These are phyloP conservation scores for Gallinago solitaria DNA, from an alignment of 2,797 vertebrate genomes.

Conservation along the genomic window DNA sequence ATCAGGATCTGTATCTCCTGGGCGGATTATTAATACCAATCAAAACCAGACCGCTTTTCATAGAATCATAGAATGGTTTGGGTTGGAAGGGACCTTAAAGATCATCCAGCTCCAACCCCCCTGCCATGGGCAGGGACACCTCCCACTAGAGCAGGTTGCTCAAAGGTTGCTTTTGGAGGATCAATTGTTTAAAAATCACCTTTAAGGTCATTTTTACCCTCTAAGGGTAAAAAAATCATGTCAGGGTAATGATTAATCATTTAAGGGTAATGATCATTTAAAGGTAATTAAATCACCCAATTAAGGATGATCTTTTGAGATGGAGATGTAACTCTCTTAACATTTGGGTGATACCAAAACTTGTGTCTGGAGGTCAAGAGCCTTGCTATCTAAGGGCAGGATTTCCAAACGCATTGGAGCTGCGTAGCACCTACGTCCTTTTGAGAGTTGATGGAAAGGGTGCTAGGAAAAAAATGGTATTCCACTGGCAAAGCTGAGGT, in stretches of 20 bases:
- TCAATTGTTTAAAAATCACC: not conserved
- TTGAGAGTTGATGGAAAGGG: not conserved
- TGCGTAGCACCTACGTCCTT: not conserved
- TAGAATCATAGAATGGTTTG: too few relatives aligned
- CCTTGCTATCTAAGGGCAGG: not conserved
- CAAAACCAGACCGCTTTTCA: not conserved
- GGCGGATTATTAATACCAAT: not conserved
- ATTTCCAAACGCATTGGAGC: not conserved
- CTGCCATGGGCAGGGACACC: too few relatives aligned
- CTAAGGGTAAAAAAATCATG: not conserved
- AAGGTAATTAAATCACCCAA: too few relatives aligned
- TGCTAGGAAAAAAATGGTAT: not conserved
- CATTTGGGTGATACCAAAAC: not conserved
- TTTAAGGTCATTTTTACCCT: not conserved
- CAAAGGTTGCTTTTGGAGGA: not conserved
- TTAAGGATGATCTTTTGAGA: not conserved
- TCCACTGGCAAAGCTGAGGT: not conserved
- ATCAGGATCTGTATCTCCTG: not conserved
- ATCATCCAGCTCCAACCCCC: too few relatives aligned
- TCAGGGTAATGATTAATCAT: too few relatives aligned
- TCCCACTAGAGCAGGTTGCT: too few relatives aligned
- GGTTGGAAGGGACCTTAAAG: too few relatives aligned
- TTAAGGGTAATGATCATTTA: too few relatives aligned
- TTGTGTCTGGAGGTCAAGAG: not conserved
- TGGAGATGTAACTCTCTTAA: not conserved